These are phyloP conservation scores for Sterna hirundo DNA, from an alignment of 2,113 vertebrate species.

Conservation along the genomic window DNA sequence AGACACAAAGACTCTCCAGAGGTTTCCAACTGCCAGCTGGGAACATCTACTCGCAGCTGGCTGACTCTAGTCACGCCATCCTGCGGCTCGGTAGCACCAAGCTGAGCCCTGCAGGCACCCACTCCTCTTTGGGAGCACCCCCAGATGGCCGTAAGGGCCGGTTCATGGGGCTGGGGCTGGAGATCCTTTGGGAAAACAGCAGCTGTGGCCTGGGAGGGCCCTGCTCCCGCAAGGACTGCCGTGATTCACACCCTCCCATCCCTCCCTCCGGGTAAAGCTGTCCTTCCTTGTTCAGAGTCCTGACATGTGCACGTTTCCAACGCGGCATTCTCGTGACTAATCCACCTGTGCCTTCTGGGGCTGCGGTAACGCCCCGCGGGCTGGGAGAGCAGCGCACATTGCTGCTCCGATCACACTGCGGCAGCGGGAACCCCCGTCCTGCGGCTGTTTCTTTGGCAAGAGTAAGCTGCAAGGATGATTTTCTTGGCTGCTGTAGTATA, in stretches of 20 bases:
- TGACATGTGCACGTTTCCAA: neutral
- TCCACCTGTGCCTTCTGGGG: neutral
- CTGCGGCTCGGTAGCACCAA: neutral
- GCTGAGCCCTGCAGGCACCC: neutral
- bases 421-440: rapidly evolving
- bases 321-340: rapidly evolving
- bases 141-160: rapidly evolving
- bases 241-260: neutral
- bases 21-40: neutral
- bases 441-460: neutral
- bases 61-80: neutral
- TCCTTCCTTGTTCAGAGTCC: neutral
- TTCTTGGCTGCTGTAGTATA: neutral
- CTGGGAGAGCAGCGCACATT: rapidly evolving
- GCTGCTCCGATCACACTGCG: rapidly evolving
- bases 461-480: neutral
- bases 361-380: rapidly evolving
- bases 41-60: neutral
- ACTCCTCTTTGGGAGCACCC: neutral
- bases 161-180: neutral
- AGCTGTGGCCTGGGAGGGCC: neutral
- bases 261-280: neutral
- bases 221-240: rapidly evolving
- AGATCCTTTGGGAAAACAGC: neutral
- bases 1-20: neutral